phyloP scores from a whole-genome alignment of 1,140 invertebrate genomes.

The Achatina immaculata region DNA sequence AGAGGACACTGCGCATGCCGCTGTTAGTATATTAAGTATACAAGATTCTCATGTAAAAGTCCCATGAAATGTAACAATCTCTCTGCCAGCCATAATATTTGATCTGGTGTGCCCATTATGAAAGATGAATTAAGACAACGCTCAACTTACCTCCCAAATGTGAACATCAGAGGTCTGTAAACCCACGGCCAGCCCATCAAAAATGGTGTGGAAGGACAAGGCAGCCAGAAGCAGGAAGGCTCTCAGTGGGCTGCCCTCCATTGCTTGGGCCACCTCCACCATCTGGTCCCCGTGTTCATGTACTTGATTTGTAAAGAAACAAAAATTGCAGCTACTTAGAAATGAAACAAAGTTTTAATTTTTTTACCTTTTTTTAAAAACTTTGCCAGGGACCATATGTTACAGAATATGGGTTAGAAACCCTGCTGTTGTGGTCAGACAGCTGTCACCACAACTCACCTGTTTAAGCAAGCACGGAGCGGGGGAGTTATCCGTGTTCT shows the following conservation, averaged over 20 bases:
- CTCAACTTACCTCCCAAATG: conserved; percentile 75
- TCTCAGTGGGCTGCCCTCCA: conserved; percentile 42
- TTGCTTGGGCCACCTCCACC: neutral
- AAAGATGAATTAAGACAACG: too few relatives aligned
- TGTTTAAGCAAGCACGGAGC: too few relatives aligned
- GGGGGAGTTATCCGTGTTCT: too few relatives aligned
- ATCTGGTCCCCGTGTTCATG: neutral
- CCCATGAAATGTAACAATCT: too few relatives aligned
- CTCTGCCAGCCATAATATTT: too few relatives aligned
- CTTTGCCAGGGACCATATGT: neutral
- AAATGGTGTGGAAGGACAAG: conserved; percentile 54
- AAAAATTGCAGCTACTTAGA: neutral
- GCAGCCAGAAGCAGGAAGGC: conserved; percentile 49
- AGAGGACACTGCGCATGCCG: too few relatives aligned
- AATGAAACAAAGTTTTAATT: neutral
- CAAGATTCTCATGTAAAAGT: too few relatives aligned
- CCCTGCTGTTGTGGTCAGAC: too few relatives aligned
- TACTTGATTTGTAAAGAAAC: neutral
- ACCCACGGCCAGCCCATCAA: conserved; percentile 53
- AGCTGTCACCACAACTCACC: too few relatives aligned
- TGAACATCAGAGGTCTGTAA: conserved; percentile 70
- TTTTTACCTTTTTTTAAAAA: neutral
- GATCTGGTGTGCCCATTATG: too few relatives aligned
- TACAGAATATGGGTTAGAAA: too few relatives aligned
- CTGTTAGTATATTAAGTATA: too few relatives aligned